Percentiles rank a stretch among this genome's conserved stretches.
phyloP scores from a whole-genome alignment of 1,140 invertebrate genomes.

The Neomicropteryx cornuta region DNA sequence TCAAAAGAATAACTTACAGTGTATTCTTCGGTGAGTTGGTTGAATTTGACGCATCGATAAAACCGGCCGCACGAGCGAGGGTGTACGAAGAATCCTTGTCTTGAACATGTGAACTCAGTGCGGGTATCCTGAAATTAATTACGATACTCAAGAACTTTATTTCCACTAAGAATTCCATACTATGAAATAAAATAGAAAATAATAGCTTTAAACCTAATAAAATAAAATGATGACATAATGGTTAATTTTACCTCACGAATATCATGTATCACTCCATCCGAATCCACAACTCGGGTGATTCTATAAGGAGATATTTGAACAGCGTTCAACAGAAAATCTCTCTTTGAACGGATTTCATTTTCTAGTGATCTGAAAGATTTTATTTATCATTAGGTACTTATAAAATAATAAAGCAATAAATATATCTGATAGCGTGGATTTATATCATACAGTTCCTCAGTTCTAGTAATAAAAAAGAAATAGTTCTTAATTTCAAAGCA shows the following conservation, averaged over 20 bases:
- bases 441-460: no score
- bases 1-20: slow-evolving; percentile 38
- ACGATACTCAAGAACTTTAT: slow-evolving; percentile 2
- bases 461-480: no score
- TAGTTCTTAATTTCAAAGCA: no score
- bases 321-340: slow-evolving; percentile 34
- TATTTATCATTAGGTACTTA: no score
- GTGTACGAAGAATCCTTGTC: slow-evolving; percentile 72
- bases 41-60: slow-evolving; percentile 74
- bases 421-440: not conserved
- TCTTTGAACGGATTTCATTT: slow-evolving; percentile 39
- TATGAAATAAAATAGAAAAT: not conserved
- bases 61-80: slow-evolving; percentile 69
- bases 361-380: slow-evolving; percentile 39
- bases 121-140: slow-evolving; percentile 42
- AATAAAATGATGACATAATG: slow-evolving; percentile 7
- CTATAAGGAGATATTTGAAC: slow-evolving; percentile 59
- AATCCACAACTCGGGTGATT: slow-evolving; percentile 60
- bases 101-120: slow-evolving; percentile 61
- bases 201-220: not conserved
- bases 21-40: slow-evolving; percentile 60
- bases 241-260: slow-evolving; percentile 43
- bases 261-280: slow-evolving; percentile 56
- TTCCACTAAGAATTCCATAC: no score
- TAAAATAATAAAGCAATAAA: slow-evolving; percentile 1